These are phyloP conservation scores for Hydraecia micacea DNA, from an alignment of 2,888 invertebrate genomes.

Conservation along the genomic window DNA sequence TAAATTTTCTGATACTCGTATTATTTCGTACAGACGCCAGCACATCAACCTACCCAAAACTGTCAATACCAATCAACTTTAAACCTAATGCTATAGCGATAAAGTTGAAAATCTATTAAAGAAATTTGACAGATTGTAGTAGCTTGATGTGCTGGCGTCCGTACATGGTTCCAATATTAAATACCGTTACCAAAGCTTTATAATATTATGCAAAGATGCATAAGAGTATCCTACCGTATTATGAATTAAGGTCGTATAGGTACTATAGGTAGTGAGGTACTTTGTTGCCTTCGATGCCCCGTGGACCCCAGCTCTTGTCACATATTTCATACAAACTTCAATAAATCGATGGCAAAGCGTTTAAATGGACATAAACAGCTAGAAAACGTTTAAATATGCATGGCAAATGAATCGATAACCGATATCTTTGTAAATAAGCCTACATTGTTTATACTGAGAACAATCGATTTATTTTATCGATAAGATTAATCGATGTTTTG, in stretches of 20 bases:
- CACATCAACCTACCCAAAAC: too few relatives aligned
- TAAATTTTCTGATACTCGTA: neutral
- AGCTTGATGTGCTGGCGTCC: too few relatives aligned
- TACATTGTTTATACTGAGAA: conserved; percentile 48
- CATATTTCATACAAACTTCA: conserved; percentile 31
- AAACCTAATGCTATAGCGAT: too few relatives aligned
- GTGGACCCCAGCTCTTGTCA: conserved; percentile 2
- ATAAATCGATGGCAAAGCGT: conserved; percentile 48
- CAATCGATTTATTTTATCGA: conserved; percentile 54
- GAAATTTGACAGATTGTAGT: too few relatives aligned
- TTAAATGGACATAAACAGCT: conserved; percentile 50
- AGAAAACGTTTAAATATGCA: conserved; percentile 52
- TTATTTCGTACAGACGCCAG: too few relatives aligned
- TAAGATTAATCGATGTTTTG: conserved; percentile 55
- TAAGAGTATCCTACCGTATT: neutral
- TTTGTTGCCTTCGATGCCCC: neutral
- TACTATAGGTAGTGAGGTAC: neutral
- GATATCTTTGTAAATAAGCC: conserved; percentile 51
- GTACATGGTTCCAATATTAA: neutral
- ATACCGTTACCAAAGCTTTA: neutral
- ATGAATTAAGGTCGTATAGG: too few relatives aligned
- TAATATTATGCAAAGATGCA: neutral
- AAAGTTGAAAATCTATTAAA: too few relatives aligned
- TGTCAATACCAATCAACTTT: too few relatives aligned
- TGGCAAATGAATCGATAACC: conserved; percentile 52